Evolutionary conservation across 1,140 invertebrate species (phyloP).

Genomic region (Subanguina moxae): DNA sequence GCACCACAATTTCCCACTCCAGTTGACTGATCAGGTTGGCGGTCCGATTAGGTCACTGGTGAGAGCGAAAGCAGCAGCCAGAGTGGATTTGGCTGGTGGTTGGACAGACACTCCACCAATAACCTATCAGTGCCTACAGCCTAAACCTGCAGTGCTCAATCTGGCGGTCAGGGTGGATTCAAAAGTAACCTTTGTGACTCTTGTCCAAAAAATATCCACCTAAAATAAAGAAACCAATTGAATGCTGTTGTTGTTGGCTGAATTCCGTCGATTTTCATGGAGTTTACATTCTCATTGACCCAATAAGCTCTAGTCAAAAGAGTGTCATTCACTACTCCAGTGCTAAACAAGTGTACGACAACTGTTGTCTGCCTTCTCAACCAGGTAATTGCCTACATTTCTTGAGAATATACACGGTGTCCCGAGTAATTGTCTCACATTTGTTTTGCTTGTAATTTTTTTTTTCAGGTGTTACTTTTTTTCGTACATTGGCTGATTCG

Average conservation of each 20-base stretch:
- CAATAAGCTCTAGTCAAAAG: neutral
- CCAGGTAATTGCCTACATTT: neutral
- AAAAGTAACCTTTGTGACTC: constrained; percentile 25
- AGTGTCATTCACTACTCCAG: constrained; percentile 4
- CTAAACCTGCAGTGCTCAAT: constrained; percentile 35
- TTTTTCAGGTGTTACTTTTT: too few species aligned
- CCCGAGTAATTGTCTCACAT: too few species aligned
- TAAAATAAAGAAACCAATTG: neutral
- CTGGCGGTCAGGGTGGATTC: constrained; percentile 37
- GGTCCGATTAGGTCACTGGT: constrained; percentile 4
- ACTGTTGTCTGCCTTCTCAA: constrained; percentile 15
- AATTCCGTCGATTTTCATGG: neutral
- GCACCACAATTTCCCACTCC: neutral
- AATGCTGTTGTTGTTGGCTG: constrained; percentile 2
- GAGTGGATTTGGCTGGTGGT: constrained; percentile 43
- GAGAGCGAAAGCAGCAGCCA: constrained; percentile 12
- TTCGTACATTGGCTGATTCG: too few species aligned
- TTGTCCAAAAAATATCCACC: neutral
- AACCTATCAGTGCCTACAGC: constrained; percentile 30
- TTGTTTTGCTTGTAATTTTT: too few species aligned
- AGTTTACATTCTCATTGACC: neutral
- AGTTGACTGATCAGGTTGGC: neutral
- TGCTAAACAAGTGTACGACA: constrained; percentile 25
- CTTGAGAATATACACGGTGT: too few species aligned
- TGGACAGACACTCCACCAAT: constrained; percentile 52